Evolutionary conservation across 1,140 invertebrate genomes (phyloP), one percentile per base, ranked within the genome.

Genomic region (Neodiprion pinetum): DNA sequence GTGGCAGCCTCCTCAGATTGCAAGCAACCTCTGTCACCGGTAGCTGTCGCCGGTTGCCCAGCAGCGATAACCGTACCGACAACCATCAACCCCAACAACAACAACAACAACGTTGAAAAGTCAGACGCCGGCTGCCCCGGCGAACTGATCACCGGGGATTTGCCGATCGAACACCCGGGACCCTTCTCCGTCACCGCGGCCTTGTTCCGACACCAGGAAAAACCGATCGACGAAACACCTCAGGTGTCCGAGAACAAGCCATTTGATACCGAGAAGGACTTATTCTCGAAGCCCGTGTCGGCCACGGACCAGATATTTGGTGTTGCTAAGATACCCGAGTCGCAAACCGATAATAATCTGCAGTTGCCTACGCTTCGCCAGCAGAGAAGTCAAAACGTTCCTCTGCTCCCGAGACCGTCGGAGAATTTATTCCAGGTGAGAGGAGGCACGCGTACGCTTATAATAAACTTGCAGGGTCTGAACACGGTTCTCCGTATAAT

Each of bases 161-260:
- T 5, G 5, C 28, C 28, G 28, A 40, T 23, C 48, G 71, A 75
- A 77, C 72, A 71, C 50, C 21, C 74, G 23, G 69, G 72, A 67
- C 81, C 84, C 9, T 68, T 76, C 70, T 23, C 83, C 1, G 83
- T 85, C 0, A 85, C 83, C n/a, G 81, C 81, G 7, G 78, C 81
- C 53, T 73, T 80, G 1, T 85, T 85, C 77, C 75, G 71, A 40
- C 10, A 12, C 5, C 3, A 61, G 50, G 21, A 40, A 68, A 70
- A 68, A 14, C 65, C 17, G 12, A 65, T 11, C 28, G 72, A 47
- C 69, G 66, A 40, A 73, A 69, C 53, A 5, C 48, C 14, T 23
- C 50, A 61, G 70, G n/a, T 7, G 11, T n/a, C n/a, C 61, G 48
- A 72, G 72, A 78, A 40, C 28, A 40, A 74, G 73, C 67, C 68